These are phyloP conservation scores for Peromyscus eremicus DNA, from an alignment of 2,797 vertebrate genomes.

Conservation along the genomic window DNA sequence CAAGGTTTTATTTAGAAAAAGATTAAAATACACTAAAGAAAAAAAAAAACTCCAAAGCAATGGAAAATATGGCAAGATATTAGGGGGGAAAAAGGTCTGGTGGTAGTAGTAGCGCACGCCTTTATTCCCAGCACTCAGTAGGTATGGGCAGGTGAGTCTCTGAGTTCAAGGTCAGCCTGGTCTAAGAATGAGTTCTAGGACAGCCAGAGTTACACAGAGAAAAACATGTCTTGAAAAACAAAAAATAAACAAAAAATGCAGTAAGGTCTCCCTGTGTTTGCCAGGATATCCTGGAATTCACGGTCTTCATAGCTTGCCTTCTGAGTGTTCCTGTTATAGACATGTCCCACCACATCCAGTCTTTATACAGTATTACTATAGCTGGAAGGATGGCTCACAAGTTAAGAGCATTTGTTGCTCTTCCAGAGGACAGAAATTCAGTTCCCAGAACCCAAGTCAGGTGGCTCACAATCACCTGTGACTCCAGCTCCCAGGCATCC, in stretches of 20 bases:
- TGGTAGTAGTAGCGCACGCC: background rate
- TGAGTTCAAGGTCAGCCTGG: background rate
- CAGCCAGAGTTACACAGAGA: background rate
- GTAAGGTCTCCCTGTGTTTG: background rate
- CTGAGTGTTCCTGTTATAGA: background rate
- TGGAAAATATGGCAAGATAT: too few species aligned
- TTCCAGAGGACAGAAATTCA: background rate
- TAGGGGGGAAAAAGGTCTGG: background rate
- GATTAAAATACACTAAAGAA: constrained; percentile 34
- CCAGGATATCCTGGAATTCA: background rate
- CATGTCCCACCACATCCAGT: background rate
- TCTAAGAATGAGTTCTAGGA: background rate
- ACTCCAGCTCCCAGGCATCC: background rate
- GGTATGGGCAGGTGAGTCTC: background rate
- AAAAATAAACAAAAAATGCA: too few species aligned
- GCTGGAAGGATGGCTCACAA: background rate
- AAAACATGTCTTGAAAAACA: too few species aligned
- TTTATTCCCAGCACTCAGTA: background rate
- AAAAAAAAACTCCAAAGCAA: background rate
- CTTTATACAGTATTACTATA: background rate
- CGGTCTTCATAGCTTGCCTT: background rate
- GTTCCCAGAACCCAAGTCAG: background rate
- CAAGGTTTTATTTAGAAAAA: constrained; percentile 50
- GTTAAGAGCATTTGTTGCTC: background rate
- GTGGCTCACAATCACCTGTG: background rate